A percentile compares a stretch with the other conserved stretches of the same genome.
Conservation (phyloP, 2,888 invertebrate species). For the Tinea semifulvella region DNA sequence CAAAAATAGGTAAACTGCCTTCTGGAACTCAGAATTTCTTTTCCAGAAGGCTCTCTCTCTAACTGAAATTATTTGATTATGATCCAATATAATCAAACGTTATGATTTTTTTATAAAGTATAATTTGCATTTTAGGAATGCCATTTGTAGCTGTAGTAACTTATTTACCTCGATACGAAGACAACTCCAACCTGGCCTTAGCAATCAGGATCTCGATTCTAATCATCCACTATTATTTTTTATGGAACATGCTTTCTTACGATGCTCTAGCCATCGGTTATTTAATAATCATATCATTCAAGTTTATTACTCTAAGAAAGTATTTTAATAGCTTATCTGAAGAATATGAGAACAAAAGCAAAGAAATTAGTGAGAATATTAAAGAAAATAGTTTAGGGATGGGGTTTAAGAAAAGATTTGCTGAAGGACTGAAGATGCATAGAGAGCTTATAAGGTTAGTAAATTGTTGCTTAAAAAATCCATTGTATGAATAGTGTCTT, state of each 20-base stretch:
- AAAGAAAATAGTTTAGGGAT: background rate
- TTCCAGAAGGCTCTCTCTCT: no score
- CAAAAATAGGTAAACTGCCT: no score
- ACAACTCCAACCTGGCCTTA: constrained; percentile 33
- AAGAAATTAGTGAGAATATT: background rate
- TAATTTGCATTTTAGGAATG: background rate
- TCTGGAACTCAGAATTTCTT: no score
- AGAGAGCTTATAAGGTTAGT: constrained; percentile 5
- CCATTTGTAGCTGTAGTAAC: constrained; percentile 50
- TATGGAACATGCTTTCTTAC: constrained; percentile 45
- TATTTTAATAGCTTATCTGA: constrained; percentile 40
- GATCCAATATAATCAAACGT: background rate
- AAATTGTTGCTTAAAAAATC: background rate
- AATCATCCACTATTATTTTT: constrained; percentile 26
- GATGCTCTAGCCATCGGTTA: constrained; percentile 41
- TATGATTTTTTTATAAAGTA: no score
- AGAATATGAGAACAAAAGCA: constrained; percentile 27
- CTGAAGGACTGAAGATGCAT: constrained; percentile 4
- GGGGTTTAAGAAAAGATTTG: constrained; percentile 6
- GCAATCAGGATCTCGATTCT: constrained; percentile 31
- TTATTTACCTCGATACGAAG: constrained; percentile 41
- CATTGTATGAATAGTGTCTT: no score
- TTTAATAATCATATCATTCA: constrained; percentile 49
- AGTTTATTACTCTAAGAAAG: constrained; percentile 43
- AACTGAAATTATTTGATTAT: background rate